A percentile compares a stretch with the other conserved stretches of the same genome.
phyloP scores from a whole-genome alignment of 2,797 vertebrate genomes.

The Fringilla coelebs region DNA sequence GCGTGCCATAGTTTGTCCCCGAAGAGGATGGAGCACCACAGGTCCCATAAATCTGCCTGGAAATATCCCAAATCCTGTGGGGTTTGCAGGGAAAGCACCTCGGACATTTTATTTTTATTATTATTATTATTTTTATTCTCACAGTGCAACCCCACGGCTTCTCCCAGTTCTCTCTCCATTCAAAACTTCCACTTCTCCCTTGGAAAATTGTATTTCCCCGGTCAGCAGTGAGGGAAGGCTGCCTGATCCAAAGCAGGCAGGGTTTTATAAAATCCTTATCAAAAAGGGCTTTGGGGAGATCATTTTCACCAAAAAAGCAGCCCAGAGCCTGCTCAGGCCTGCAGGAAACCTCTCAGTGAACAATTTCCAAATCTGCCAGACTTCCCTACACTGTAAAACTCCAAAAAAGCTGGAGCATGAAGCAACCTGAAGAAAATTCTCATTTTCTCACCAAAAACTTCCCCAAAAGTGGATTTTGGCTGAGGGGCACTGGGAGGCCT shows the following conservation, averaged over 20 bases:
- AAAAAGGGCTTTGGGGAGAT: background rate
- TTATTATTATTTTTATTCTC: too few species aligned
- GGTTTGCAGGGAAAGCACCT: background rate
- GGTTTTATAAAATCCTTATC: background rate
- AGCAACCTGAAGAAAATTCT: background rate
- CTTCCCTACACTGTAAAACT: background rate
- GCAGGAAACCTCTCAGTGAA: background rate
- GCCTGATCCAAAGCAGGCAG: background rate
- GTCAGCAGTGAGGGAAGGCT: background rate
- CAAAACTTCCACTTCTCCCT: background rate
- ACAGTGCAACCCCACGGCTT: fast-evolving
- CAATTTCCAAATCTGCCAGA: background rate
- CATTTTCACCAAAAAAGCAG: background rate
- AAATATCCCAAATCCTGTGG: background rate
- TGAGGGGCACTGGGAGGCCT: fast-evolving
- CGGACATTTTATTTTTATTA: fast-evolving
- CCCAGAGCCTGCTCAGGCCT: background rate
- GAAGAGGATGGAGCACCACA: background rate
- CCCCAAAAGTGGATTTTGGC: background rate
- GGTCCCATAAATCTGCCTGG: background rate
- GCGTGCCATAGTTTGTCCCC: background rate
- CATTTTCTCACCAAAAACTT: background rate
- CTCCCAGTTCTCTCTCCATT: background rate
- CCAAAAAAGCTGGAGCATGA: background rate
- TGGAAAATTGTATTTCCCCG: background rate